phyloP scores from a whole-genome alignment of 2,888 invertebrate species.

The Chrysolina haemoptera region DNA sequence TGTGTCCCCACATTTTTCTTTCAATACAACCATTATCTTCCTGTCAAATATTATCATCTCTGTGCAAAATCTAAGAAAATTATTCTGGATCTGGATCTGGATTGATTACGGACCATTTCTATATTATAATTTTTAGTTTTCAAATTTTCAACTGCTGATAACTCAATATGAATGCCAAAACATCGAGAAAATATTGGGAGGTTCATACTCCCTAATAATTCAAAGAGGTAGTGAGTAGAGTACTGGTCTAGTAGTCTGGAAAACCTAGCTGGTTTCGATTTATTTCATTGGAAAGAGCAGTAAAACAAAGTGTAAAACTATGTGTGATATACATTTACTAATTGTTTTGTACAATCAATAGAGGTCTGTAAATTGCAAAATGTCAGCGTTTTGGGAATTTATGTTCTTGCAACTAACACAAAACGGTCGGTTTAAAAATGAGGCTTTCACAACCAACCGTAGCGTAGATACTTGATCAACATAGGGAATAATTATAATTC shows the following conservation, averaged over 20 bases:
- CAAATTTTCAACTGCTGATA: neutral
- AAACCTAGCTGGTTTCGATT: neutral
- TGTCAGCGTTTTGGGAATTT: slow-evolving; percentile 14
- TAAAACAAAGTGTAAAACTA: slow-evolving; percentile 19
- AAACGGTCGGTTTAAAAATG: slow-evolving; percentile 15
- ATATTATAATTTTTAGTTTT: too few species aligned
- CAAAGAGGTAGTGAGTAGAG: neutral
- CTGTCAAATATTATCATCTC: too few species aligned
- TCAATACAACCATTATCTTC: too few species aligned
- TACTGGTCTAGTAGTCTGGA: neutral
- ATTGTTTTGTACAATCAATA: slow-evolving; percentile 23
- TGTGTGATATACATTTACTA: slow-evolving; percentile 18
- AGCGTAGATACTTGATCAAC: neutral
- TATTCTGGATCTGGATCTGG: too few species aligned
- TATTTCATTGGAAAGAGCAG: neutral
- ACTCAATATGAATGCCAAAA: neutral
- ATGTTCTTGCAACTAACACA: slow-evolving; percentile 14
- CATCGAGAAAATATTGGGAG: too few species aligned
- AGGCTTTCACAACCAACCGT: slow-evolving; percentile 5
- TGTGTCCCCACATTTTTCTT: too few species aligned
- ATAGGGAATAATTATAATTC: neutral
- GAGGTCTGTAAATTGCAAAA: slow-evolving; percentile 14
- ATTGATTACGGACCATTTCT: too few species aligned
- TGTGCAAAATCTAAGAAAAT: too few species aligned
- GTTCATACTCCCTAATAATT: neutral